Evolutionary conservation across 2,113 vertebrate species (phyloP).

Genomic region (Ictalurus punctatus): DNA sequence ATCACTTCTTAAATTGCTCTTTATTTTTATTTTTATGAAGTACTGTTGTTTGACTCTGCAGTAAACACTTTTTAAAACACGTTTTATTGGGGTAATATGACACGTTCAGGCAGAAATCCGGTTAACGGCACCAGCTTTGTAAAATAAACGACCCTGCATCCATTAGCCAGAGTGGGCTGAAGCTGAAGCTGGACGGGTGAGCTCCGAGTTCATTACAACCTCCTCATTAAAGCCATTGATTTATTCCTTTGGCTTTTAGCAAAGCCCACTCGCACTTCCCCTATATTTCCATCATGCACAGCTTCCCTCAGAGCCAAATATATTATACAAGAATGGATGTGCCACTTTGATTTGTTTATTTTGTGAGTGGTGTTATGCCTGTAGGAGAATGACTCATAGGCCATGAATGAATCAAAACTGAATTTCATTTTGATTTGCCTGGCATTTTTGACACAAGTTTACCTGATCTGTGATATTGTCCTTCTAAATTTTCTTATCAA

Average conservation of each 20-base stretch:
- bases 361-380: conserved; percentile 10
- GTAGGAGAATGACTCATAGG: conserved; percentile 20
- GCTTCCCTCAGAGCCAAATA: conserved; percentile 3
- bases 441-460: background rate
- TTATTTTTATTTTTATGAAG: background rate
- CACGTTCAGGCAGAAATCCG: background rate
- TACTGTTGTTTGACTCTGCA: background rate
- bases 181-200: conserved; percentile 8
- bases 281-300: conserved; percentile 19
- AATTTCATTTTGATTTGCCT: conserved; percentile 22
- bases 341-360: conserved; percentile 34
- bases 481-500: background rate
- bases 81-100: background rate
- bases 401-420: conserved; percentile 21
- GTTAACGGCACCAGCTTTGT: background rate
- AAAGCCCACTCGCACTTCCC: conserved; percentile 18
- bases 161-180: conserved; percentile 34
- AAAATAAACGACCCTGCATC: background rate
- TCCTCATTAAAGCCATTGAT: conserved; percentile 47
- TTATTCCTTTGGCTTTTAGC: conserved; percentile 43
- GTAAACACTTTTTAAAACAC: background rate
- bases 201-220: conserved; percentile 31
- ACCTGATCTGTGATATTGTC: background rate
- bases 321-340: background rate
- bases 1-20: background rate